Base-by-base conservation (phyloP, 2,888 invertebrate genomes). In the Frankliniella fusca region DNA sequence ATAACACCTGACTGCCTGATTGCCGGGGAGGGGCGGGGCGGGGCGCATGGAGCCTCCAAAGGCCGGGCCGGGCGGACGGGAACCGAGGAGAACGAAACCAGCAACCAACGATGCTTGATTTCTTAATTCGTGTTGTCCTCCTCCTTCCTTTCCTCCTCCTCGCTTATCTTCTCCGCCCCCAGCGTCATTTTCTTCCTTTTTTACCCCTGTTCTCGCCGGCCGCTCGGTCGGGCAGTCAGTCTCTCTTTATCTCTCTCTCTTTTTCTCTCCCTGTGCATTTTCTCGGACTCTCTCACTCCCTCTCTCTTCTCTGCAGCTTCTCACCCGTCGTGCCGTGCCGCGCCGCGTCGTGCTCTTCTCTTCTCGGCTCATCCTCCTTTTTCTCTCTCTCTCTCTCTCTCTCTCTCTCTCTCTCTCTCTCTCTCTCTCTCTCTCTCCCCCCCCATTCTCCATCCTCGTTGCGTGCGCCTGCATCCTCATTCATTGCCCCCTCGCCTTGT, bases 91-190 rank as follows among this genome's bases (percentile, higher is more conserved):
- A 76, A 61, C 61, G 61, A 61, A 61, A 61, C 61, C 61, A 61
- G 27, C 70, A 76, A 27, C 70, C 70, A 76, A 76, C 70, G 70
- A 76, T 76, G 70, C 70, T 76, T 76, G 70, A 76, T 76, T 76
- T 76, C 70, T 76, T 76, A 76, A 76, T 76, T 76, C 70, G 70
- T 76, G 70, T 76, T 76, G 70, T 76, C 70, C 70, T 76, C 70
- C 70, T 76, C 70, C 70, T 76, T 27, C 70, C 27, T 12, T 27
- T 76, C 27, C 27, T 76, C 23, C 65, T 65, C 70, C 70, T 27
- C 54, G 54, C 54, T 54, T 54, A 54, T 54, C 54, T 54, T 54
- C 54, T 54, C 54, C 54, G 54, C 70, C 70, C 61, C 15, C 61
- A 18, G 18, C 61, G n/a, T 61, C 61, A 61, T 61, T 76, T 23